Conservation (phyloP, 2,797 vertebrate species). For the Vipera ursinii region DNA sequence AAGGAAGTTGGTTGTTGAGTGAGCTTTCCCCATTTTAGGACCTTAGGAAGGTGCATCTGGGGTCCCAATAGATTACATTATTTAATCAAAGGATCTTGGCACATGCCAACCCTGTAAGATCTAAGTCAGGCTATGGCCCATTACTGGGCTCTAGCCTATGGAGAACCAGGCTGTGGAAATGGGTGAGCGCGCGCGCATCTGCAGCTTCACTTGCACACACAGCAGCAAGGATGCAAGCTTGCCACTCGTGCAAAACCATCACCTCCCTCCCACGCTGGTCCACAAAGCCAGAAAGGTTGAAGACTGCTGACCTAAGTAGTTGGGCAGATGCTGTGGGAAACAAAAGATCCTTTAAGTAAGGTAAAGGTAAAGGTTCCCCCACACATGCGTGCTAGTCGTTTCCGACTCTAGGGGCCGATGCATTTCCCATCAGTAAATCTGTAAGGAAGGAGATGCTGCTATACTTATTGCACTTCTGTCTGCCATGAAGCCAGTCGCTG, state of each 20-base stretch:
- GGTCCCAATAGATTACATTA: not conserved
- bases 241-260: not conserved
- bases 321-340: not conserved
- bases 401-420: too few species aligned
- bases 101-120: not conserved
- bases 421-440: not conserved
- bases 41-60: not conserved
- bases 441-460: not conserved
- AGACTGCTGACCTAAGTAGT: not conserved
- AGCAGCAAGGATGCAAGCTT: not conserved
- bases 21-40: not conserved
- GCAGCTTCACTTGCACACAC: not conserved
- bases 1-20: not conserved
- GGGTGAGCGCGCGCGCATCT: not conserved
- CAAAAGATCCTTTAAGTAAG: not conserved
- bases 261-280: too few species aligned
- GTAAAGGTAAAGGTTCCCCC: too few species aligned
- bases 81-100: not conserved
- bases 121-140: not conserved
- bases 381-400: too few species aligned
- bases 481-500: not conserved
- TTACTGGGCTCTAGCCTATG: fast-evolving
- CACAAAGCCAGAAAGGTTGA: not conserved
- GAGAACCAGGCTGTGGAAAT: not conserved
- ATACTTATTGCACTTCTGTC: not conserved